Percentiles rank a stretch among this genome's conserved stretches.
Evolutionary conservation across 64 coral and sea anemone species (phyloP).

Genomic region (Actinia equina): DNA sequence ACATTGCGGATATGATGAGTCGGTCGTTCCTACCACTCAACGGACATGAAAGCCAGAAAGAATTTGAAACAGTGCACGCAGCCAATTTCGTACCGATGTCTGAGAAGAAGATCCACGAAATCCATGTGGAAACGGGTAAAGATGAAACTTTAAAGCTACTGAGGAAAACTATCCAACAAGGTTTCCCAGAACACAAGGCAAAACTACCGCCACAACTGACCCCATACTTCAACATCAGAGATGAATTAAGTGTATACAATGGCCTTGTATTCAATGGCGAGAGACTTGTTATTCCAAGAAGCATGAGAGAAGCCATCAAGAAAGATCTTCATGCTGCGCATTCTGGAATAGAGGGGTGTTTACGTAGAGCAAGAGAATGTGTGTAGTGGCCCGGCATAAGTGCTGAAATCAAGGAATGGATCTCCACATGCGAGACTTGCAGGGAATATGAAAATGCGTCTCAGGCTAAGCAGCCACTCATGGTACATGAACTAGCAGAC

Average conservation of each 20-base stretch:
- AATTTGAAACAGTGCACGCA: neutral
- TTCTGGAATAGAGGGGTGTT: constrained; percentile 1
- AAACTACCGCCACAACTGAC: constrained; percentile 2
- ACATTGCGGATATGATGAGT: neutral
- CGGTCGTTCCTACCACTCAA: neutral
- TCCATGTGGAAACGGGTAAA: neutral
- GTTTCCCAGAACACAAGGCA: constrained; percentile 5
- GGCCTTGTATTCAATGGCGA: neutral
- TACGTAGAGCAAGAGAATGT: constrained; percentile 18
- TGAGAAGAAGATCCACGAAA: neutral
- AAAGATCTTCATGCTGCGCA: constrained; percentile 31
- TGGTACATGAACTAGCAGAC: too few relatives aligned
- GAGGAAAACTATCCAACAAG: neutral
- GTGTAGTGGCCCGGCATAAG: constrained; percentile 38
- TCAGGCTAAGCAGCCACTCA: constrained; percentile 1
- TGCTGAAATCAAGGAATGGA: constrained; percentile 33
- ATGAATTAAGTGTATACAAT: constrained; percentile 18
- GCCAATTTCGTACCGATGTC: neutral
- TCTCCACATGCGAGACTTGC: constrained; percentile 12
- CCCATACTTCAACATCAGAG: constrained; percentile 28
- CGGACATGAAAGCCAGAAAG: neutral
- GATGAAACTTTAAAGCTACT: constrained; percentile 18
- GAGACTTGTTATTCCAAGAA: neutral
- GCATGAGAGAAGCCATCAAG: constrained; percentile 1
- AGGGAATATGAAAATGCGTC: neutral